A percentile compares a stretch with the other conserved stretches of the same genome.
These are phyloP conservation scores for Rhynchophorus ferrugineus DNA, from an alignment of 1,140 invertebrate genomes.

Conservation along the genomic window DNA sequence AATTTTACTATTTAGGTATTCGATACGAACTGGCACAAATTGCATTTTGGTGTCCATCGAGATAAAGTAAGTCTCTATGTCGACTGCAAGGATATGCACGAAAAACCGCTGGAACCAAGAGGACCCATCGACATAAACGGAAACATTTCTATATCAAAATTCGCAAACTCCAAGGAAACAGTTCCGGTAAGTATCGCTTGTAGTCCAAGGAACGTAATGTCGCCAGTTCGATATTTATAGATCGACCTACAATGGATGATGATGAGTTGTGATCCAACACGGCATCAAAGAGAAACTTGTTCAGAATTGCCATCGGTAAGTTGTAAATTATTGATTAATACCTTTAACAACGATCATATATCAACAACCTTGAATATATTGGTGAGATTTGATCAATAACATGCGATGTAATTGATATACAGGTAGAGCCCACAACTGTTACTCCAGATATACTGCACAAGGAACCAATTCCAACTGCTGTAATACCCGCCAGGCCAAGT, in stretches of 20 bases:
- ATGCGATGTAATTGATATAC: too few relatives aligned
- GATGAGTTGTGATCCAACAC: constrained; percentile 67
- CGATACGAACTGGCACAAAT: constrained; percentile 70
- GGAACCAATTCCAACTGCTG: too few relatives aligned
- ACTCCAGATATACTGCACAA: too few relatives aligned
- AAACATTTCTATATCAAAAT: constrained; percentile 58
- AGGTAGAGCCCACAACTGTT: too few relatives aligned
- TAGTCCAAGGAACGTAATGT: too few relatives aligned
- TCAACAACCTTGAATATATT: too few relatives aligned
- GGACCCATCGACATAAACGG: constrained; percentile 60
- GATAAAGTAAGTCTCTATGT: constrained; percentile 60
- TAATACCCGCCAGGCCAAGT: too few relatives aligned
- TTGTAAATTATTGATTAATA: too few relatives aligned
- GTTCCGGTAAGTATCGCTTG: constrained; percentile 52
- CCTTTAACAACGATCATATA: too few relatives aligned
- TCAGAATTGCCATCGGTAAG: constrained; percentile 52
- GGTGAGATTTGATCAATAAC: too few relatives aligned
- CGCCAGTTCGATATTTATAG: constrained; percentile 41
- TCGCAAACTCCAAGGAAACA: constrained; percentile 47
- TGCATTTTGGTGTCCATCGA: constrained; percentile 64
- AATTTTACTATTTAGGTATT: constrained; percentile 53
- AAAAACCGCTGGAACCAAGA: constrained; percentile 45
- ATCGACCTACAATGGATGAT: constrained; percentile 77
- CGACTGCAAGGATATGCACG: constrained; percentile 52
- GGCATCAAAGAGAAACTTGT: constrained; percentile 62